Percentiles rank a stretch among this genome's conserved stretches.
Conservation (phyloP, 2,113 vertebrate genomes). For the Mohoua ochrocephala region DNA sequence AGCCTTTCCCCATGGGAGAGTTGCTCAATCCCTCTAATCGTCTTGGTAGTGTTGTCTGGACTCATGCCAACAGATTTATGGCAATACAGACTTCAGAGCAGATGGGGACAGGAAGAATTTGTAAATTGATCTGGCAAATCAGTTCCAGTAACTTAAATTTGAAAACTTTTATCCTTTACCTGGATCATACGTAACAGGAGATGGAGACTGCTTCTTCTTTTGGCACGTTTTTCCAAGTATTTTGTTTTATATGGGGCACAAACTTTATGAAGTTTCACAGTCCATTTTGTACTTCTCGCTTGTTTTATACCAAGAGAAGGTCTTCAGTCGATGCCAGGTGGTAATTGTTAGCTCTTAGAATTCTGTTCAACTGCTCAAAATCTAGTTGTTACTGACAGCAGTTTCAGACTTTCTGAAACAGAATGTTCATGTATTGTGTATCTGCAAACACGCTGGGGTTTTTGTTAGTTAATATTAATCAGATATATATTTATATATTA, state of each 20-base stretch:
- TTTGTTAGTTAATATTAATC: neutral
- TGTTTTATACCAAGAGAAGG: neutral
- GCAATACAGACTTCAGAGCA: neutral
- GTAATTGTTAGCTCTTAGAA: neutral
- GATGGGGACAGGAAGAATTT: neutral
- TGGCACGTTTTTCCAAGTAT: neutral
- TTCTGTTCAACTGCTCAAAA: neutral
- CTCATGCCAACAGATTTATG: neutral
- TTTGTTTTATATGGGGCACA: neutral
- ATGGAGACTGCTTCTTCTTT: neutral
- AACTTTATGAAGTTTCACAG: neutral
- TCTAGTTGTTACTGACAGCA: neutral
- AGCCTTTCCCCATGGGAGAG: neutral
- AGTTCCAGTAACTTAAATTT: neutral
- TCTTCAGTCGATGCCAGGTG: neutral
- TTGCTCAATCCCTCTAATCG: neutral
- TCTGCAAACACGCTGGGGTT: neutral
- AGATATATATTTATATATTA: neutral
- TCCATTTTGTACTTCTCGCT: neutral
- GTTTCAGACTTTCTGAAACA: neutral
- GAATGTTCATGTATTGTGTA: neutral
- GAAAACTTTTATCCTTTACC: neutral
- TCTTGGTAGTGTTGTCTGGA: neutral
- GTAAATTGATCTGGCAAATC: neutral
- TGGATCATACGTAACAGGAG: neutral